Evolutionary conservation across 2,888 invertebrate species (phyloP), one percentile per base, ranked within the genome.

Genomic region (Molanna angustata): DNA sequence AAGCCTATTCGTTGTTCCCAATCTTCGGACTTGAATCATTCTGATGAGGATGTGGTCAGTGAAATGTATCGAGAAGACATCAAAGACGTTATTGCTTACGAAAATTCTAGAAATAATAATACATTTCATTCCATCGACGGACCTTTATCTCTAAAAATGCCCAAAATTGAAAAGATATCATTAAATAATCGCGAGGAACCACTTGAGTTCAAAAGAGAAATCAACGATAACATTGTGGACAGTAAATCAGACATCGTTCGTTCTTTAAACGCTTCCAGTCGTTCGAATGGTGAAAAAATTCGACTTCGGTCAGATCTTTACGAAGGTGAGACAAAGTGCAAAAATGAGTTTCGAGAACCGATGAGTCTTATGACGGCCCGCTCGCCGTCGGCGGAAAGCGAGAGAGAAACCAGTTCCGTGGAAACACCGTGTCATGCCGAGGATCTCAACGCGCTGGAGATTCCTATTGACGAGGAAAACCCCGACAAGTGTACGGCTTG

Each of bases 381-480:
- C 2, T 53, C 59, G n/a, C 59, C 59, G 40, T 55, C 59, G 22
- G 52, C 39, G 1, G 59, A 59, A 13, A 48, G 44, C 51, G 58
- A 56, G n/a, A 19, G 19, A 11, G 14, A 35, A 27, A 35, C 19
- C 16, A 7, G 50, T 19, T 31, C 62, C 72, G 62, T 68, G 81
- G 83, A 63, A 79, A 64, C 61, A 79, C 71, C 69, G 80, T 67
- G 67, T 80, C 70, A 69, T 84, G 73, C 71, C 80, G 42, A 70
- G 72, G 74, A 76, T 58, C 63, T 75, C 54, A 71, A 74, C 62
- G 72, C 85, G 76, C 73, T 76, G 59, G 90, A 92, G 64, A 87
- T 92, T 56, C 92, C 92, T 14, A 83, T 92, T 54, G 92, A 92
- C 70, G 88, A 89, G 65, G 91, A 92, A 63, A 91, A 93, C 69